Percentiles rank a stretch among this genome's conserved stretches.
Evolutionary conservation across 2,113 vertebrate species (phyloP).

Genomic region (Asarcornis scutulata): DNA sequence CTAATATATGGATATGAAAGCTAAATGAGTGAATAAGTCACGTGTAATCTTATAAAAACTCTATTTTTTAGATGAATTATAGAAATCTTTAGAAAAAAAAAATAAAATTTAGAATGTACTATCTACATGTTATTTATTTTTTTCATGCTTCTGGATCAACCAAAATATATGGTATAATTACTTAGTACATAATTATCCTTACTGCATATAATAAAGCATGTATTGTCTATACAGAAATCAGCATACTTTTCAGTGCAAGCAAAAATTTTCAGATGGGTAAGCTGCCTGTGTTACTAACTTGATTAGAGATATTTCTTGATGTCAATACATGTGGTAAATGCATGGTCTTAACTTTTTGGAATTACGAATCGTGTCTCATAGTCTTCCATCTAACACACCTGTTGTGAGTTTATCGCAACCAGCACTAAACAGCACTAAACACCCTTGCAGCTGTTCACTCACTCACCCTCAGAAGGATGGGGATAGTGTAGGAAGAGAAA

Average conservation of each 20-base stretch:
- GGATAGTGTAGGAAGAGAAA: not conserved
- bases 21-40: not conserved
- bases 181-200: not conserved
- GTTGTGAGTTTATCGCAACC: not conserved
- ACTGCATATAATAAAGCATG: not conserved
- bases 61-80: not conserved
- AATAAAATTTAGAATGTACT: not conserved
- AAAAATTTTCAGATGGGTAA: not conserved
- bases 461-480: not conserved
- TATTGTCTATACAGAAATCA: not conserved
- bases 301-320: not conserved
- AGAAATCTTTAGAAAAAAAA: not conserved
- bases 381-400: not conserved
- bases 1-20: not conserved
- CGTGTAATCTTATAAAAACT: not conserved
- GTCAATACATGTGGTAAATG: not conserved
- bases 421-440: not conserved
- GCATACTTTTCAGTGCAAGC: not conserved
- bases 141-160: not conserved
- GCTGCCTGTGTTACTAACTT: not conserved
- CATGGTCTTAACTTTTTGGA: not conserved
- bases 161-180: not conserved
- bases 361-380: not conserved
- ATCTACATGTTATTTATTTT: not conserved
- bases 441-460: accelerated